These are phyloP conservation scores for Rousettus leschenaultii DNA, from an alignment of 2,113 vertebrate species.

Conservation along the genomic window DNA sequence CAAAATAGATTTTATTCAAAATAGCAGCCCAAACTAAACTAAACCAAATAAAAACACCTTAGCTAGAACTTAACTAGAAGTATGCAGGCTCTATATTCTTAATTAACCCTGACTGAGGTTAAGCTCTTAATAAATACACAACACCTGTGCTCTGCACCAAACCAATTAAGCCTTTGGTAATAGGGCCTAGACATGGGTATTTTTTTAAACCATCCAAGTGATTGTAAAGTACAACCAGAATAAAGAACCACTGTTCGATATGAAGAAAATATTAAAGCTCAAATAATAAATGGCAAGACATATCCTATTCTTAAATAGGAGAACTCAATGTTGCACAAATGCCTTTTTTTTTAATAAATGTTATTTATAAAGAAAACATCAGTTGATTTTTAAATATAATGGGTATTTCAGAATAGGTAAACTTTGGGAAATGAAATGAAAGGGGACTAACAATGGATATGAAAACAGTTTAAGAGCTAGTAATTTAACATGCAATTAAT, in stretches of 20 bases:
- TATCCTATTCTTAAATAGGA: background rate
- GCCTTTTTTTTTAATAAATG: background rate
- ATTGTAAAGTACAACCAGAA: background rate
- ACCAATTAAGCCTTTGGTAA: background rate
- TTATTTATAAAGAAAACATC: background rate
- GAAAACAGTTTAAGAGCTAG: background rate
- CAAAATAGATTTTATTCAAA: background rate
- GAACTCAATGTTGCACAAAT: background rate
- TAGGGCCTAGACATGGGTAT: background rate
- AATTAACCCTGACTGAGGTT: background rate
- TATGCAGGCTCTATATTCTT: background rate
- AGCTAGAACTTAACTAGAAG: background rate
- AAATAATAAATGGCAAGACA: background rate
- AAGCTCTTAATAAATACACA: background rate
- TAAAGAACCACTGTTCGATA: background rate
- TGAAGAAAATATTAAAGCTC: conserved; percentile 2
- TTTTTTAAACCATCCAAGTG: background rate
- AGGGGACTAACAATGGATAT: background rate
- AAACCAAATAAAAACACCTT: background rate
- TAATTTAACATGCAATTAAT: background rate
- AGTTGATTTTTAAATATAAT: background rate
- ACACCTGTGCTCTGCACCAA: background rate
- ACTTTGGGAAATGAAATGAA: conserved; percentile 3
- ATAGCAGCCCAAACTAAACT: background rate
- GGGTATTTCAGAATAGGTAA: background rate